Evolutionary conservation across 2,113 vertebrate genomes (phyloP).

Genomic region (Paracanthobrama guichenoti): DNA sequence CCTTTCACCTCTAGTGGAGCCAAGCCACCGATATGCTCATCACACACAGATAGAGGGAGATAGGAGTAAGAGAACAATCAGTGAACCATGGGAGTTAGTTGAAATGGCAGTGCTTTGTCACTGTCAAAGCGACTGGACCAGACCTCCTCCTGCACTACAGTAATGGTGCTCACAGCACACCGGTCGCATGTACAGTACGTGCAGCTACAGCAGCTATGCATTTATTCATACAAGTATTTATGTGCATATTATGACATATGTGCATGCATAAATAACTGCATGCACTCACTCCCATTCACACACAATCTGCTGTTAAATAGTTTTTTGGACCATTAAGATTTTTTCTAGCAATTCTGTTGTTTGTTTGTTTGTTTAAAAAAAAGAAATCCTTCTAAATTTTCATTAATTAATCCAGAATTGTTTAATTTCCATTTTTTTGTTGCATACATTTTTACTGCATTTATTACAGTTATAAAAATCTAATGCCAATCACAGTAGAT

Average conservation of each 20-base stretch:
- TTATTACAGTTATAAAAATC: too few relatives aligned
- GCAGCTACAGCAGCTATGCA: not conserved
- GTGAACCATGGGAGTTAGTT: constrained; percentile 56
- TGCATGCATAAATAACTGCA: not conserved
- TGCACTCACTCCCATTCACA: not conserved
- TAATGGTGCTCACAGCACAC: constrained; percentile 3
- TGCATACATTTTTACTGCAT: too few relatives aligned
- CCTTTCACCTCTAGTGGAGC: constrained; percentile 38
- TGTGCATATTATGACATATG: not conserved
- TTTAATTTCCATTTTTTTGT: too few relatives aligned
- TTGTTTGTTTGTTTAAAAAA: too few relatives aligned
- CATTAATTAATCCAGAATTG: too few relatives aligned
- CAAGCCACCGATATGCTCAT: constrained; percentile 29
- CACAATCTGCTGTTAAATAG: too few relatives aligned
- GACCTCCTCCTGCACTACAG: constrained; percentile 6
- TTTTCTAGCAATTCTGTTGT: too few relatives aligned
- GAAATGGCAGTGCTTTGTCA: constrained; percentile 65
- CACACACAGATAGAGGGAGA: constrained; percentile 40
- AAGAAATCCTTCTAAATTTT: too few relatives aligned
- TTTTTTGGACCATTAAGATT: too few relatives aligned
- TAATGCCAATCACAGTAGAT: too few relatives aligned
- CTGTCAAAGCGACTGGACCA: constrained; percentile 53
- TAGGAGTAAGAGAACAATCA: constrained; percentile 40
- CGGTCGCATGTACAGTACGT: not conserved
- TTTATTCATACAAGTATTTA: not conserved